Base-by-base conservation (phyloP, 2,113 vertebrate species). In the Cebidichthys violaceus region DNA sequence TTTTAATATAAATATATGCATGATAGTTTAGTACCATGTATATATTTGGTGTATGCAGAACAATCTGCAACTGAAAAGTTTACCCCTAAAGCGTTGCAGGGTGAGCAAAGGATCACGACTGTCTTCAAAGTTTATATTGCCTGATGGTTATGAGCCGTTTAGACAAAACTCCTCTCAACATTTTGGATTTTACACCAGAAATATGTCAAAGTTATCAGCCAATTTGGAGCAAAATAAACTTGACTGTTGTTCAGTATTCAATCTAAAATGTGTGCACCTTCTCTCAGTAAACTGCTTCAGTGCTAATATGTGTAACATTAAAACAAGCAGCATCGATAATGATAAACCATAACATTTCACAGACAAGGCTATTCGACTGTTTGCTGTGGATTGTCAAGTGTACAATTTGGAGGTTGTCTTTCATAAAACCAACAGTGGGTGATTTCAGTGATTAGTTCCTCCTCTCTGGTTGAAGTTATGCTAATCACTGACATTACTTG, bases 401-500 rank as follows among this genome's bases (percentile, higher is more conserved):
- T 31, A 10, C 27, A 29, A 13, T 29, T 13, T 41, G 18, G 35
- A 76, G 66, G 41, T 47, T 73, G 55, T 45, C 55, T 64, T 67
- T 74, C 37, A 41, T 4, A 80, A 47, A 77, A 84, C 83, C 81
- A 88, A 73, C 64, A 78, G 79, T 62, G 64, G 86, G 79, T 71
- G 72, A 85, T 81, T 75, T 69, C 71, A 41, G 59, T 88, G 69
- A 90, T 88, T 87, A 60, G 52, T 84, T 82, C 55, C 59, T 86
- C 72, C 69, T 35, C 68, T 87, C 59, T 43, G 41, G 50, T 73
- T 70, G 39, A 82, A 60, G 68, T 78, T 64, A 61, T 68, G 62
- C 60, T 89, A 90, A 92, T 89, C 70, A 75, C 68, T 59, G 24
- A 75, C 87, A 87, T 87, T 35, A 81, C 79, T 74, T 71, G 39